Percentiles rank a stretch among this genome's conserved stretches.
Conservation (phyloP, 2,888 invertebrate species). For the Cephalotes varians region DNA sequence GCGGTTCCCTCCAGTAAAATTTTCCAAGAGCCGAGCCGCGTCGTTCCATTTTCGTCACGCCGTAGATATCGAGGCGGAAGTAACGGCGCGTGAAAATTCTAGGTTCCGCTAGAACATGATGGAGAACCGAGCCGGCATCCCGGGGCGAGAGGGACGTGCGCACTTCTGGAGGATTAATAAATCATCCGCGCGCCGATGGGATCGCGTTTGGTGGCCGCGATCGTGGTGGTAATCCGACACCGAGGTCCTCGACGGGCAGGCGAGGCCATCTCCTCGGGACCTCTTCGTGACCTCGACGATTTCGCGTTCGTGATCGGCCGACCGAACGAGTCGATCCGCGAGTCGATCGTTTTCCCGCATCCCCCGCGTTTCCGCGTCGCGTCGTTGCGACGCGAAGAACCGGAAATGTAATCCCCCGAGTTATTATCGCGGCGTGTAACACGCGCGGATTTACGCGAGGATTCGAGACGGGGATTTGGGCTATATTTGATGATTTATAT, state of each 20-base stretch:
- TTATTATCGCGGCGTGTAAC: slow-evolving; percentile 33
- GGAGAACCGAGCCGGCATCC: neutral
- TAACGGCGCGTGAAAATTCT: slow-evolving; percentile 41
- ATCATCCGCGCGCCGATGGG: slow-evolving; percentile 25
- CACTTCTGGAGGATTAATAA: slow-evolving; percentile 45
- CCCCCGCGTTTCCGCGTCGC: neutral
- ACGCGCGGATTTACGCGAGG: slow-evolving; percentile 29
- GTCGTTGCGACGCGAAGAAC: slow-evolving; percentile 21
- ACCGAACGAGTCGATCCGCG: neutral
- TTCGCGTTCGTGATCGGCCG: slow-evolving; percentile 27
- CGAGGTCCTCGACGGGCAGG: neutral
- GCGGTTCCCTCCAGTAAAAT: neutral
- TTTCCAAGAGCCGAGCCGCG: neutral
- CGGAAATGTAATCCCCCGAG: slow-evolving; percentile 40
- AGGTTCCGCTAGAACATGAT: slow-evolving; percentile 9
- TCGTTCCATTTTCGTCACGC: neutral
- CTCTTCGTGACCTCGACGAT: slow-evolving; percentile 35
- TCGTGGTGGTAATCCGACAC: slow-evolving; percentile 29
- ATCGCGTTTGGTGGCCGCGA: slow-evolving; percentile 31
- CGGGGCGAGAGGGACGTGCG: neutral
- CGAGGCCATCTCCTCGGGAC: neutral
- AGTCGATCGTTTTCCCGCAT: slow-evolving; percentile 20
- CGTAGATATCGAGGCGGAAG: slow-evolving; percentile 28
- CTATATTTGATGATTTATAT: slow-evolving; percentile 36
- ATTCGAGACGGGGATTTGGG: slow-evolving; percentile 20